A percentile compares a stretch with the other conserved stretches of the same genome.
phyloP scores from a whole-genome alignment of 1,140 invertebrate species.

The Papilio machaon region DNA sequence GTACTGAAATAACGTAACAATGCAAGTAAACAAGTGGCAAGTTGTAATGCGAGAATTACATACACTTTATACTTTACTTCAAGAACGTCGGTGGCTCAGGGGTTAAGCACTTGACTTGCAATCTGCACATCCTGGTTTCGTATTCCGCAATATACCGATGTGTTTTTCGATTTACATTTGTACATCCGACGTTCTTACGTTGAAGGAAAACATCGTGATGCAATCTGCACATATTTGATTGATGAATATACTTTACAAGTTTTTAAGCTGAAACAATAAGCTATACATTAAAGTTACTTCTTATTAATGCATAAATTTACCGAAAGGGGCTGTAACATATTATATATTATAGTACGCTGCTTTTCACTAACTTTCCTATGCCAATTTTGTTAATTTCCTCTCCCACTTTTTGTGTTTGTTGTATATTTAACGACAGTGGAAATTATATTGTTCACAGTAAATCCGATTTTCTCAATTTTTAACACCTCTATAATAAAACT shows the following conservation, averaged over 20 bases:
- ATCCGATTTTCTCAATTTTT: conserved; percentile 21
- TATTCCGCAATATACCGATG: too few relatives aligned
- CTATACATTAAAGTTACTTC: not conserved
- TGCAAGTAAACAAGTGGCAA: not conserved
- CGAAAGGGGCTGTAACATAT: not conserved
- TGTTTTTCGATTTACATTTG: too few relatives aligned
- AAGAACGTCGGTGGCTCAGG: too few relatives aligned
- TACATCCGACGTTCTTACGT: too few relatives aligned
- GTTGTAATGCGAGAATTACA: conserved; percentile 4
- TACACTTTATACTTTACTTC: not conserved
- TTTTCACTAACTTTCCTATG: not conserved
- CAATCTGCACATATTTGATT: too few relatives aligned
- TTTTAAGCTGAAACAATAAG: not conserved
- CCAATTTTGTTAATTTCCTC: not conserved
- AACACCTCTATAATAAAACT: conserved; percentile 9
- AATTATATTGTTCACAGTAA: not conserved
- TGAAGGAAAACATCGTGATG: too few relatives aligned
- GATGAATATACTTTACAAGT: not conserved
- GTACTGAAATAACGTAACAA: not conserved
- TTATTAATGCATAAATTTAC: not conserved
- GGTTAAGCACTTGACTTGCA: too few relatives aligned
- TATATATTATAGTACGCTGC: too few relatives aligned
- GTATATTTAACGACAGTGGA: not conserved
- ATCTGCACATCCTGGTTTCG: too few relatives aligned
- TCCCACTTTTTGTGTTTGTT: not conserved